These are phyloP conservation scores for Rotaria sp. DNA, from an alignment of 2,888 invertebrate species.

Conservation along the genomic window DNA sequence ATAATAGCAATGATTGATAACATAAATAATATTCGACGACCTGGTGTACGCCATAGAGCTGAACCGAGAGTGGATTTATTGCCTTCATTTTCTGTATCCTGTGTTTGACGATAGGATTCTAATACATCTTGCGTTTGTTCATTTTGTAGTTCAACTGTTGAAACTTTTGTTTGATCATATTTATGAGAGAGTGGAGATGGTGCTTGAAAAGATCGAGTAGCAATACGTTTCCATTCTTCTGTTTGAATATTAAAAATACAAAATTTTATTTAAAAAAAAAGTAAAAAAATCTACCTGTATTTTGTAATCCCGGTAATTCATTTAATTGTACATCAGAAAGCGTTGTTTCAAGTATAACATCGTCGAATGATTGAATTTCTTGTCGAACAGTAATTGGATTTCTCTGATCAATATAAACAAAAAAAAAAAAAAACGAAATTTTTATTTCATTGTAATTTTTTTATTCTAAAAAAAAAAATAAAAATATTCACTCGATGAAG, in stretches of 20 bases:
- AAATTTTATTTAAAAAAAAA: background rate
- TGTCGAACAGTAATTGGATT: conserved; percentile 16
- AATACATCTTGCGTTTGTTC: background rate
- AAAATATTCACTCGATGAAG: background rate
- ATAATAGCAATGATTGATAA: background rate
- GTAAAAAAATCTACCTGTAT: background rate
- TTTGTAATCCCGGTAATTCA: background rate
- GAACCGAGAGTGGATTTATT: background rate
- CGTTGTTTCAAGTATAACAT: background rate
- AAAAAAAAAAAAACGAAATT: too few species aligned
- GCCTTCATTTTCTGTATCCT: background rate
- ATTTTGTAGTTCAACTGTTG: background rate
- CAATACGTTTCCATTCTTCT: conserved; percentile 10
- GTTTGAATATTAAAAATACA: background rate
- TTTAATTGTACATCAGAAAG: background rate
- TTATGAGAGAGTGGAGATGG: background rate
- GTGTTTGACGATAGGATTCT: background rate
- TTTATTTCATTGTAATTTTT: too few species aligned
- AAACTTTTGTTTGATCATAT: background rate
- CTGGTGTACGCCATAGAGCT: background rate
- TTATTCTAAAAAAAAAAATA: background rate
- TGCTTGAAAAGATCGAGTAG: background rate
- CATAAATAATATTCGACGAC: background rate
- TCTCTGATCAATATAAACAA: background rate
- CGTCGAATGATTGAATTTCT: background rate